Evolutionary conservation across 2,888 invertebrate species (phyloP), one percentile per base, ranked within the genome.

Genomic region (Drosophila barbarae): DNA sequence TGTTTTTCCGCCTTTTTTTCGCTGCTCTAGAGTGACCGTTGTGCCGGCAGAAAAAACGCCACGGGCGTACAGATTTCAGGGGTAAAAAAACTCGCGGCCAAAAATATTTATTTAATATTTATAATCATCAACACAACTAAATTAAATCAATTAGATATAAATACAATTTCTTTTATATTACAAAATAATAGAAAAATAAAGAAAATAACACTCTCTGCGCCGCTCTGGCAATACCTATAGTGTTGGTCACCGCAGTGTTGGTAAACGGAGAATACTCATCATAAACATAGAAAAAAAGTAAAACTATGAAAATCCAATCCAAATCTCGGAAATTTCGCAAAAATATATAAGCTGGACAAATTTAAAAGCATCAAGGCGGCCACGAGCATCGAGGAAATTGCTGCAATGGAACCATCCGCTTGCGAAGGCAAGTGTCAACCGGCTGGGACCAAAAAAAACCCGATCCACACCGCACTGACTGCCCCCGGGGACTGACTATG

Each of bases 351-450:
- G 56, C 81, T 81, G 81, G 81, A 85, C 84, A 78, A 76, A 71
- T 84, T 74, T 21, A 74, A 83, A 76, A 59, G 68, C 57, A 74
- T 80, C 15, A 76, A 79, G 39, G 28, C 74, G 63, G 85, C 84
- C 71, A 84, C 82, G 73, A 85, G 86, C 77, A 81, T 85, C 64
- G 81, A 81, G 69, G 81, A 81, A 70, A 70, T 81, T 71, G 81
- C 69, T 71, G 84, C 69, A 57, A 89, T 96, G 85, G 96, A 96
- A 91, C 96, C 96, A 90, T 96, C 96, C 42, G 96, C 96, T 76
- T 96, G 96, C 90, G 96, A 96, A 93, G 96, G 96, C 95, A 92
- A 91, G 47, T 44, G 42, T 41, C 30, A n/a, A 5, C 7, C 18
- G n/a, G 18, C 15, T 4, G 13, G 10, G 13, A 7, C 15, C 32